phyloP scores from a whole-genome alignment of 2,888 invertebrate species.

The Trissoscelio sp. region DNA sequence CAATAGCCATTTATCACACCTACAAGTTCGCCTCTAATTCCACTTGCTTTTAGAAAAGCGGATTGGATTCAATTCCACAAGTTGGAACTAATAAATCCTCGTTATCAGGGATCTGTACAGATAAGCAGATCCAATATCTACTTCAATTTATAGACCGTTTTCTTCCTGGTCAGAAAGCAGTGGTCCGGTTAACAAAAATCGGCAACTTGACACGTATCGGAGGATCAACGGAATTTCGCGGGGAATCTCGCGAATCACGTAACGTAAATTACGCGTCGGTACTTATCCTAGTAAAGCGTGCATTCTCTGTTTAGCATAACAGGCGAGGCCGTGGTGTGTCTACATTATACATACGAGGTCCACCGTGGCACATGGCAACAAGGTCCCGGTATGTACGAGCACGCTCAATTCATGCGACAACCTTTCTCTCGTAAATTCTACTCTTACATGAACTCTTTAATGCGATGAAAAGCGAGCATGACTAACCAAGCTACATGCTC shows the following conservation, averaged over 20 bases:
- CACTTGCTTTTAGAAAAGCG: not conserved
- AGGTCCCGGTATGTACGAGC: slow-evolving; percentile 66
- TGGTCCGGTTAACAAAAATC: not conserved
- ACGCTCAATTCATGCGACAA: slow-evolving; percentile 66
- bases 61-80: not conserved
- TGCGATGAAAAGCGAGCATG: slow-evolving; percentile 69
- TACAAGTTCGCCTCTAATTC: slow-evolving; percentile 7
- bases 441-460: slow-evolving; percentile 66
- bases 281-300: slow-evolving; percentile 56
- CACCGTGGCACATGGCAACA: slow-evolving; percentile 60
- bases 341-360: slow-evolving; percentile 55
- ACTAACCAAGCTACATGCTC: slow-evolving; percentile 49
- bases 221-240: slow-evolving; percentile 38
- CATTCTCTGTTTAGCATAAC: slow-evolving; percentile 71
- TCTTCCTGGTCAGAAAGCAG: not conserved
- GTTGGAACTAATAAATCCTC: not conserved
- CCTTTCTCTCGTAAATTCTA: slow-evolving; percentile 69
- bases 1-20: slow-evolving; percentile 19
- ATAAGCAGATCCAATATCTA: slow-evolving; percentile 10
- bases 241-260: slow-evolving; percentile 43
- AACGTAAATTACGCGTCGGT: slow-evolving; percentile 51
- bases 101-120: not conserved
- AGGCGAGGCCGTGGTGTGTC: slow-evolving; percentile 73
- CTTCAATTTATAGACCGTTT: not conserved
- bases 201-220: slow-evolving; percentile 10